Base-by-base conservation (phyloP, 1,140 invertebrate species). In the Heliconius eleuchia region DNA sequence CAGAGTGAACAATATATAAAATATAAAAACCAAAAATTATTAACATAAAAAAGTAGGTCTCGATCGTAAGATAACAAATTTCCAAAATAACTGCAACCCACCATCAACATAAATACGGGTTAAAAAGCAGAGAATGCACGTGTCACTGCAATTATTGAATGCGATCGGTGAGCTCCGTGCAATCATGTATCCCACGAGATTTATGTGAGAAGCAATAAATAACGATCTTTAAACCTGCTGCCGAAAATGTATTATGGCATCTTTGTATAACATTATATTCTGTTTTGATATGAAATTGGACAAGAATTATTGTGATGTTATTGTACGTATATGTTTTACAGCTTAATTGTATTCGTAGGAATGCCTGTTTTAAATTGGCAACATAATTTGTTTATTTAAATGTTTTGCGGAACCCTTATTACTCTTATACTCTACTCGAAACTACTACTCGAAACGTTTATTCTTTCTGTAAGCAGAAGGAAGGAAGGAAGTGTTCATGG, bases 121-220 rank as follows among this genome's bases (percentile, higher is more conserved):
- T 70, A 60, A 76, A 66, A 66, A 76, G 37, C 34, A 66, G 27
- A 66, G 42, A 74, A 42, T 66, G 55, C 19, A 18, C 55, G 73
- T 79, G 73, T 71, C 77, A 74, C 70, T 79, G 72, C 27, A 74
- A 52, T 74, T 78, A 78, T 73, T 79, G 30, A n/a, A 74, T 37
- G 34, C 27, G 42, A 46, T 52, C n/a, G 72, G 73, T 16, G 13
- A 19, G 19, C 37, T 30, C 60, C 27, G 23, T 27, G 42, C 11
- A 74, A 79, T 79, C 72, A 74, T 46, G 77, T 55, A 37, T 66
- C 50, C 60, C 16, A 80, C 66, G 70, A 80, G 74, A 80, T 80
- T 80, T 80, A 80, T 80, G 78, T 80, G 78, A 80, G 78, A 80
- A 80, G 74, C 74, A 76, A 80, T 80, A 80, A 80, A 80, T 80